Percentiles rank a stretch among this genome's conserved stretches.
Conservation (phyloP, 64 coral and sea anemone genomes). For the Catalaphyllia jardinei region DNA sequence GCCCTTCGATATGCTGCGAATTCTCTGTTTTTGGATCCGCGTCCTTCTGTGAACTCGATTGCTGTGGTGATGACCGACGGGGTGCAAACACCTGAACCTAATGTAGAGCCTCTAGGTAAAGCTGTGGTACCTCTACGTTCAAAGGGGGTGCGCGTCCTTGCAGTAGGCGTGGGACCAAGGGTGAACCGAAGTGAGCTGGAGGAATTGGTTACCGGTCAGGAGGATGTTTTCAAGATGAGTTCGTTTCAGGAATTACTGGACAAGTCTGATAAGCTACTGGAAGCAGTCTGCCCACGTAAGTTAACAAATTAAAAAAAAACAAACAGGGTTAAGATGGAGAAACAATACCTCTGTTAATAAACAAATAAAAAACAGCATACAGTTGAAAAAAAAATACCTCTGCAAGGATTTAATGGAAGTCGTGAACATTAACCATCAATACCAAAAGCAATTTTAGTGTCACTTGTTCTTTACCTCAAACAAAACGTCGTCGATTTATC, state of each 20-base stretch:
- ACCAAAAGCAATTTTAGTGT: not conserved
- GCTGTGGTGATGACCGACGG: conserved; percentile 79
- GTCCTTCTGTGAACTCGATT: conserved; percentile 40
- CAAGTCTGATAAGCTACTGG: conserved; percentile 61
- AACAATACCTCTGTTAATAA: not conserved
- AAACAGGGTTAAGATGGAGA: not conserved
- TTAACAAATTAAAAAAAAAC: not conserved
- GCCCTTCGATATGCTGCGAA: conserved; percentile 74
- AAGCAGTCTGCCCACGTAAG: conserved; percentile 63
- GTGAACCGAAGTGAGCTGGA: conserved; percentile 51
- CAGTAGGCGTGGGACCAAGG: conserved; percentile 66
- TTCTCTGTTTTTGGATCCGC: conserved; percentile 52
- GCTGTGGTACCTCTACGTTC: conserved; percentile 67
- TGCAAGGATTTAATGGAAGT: not conserved
- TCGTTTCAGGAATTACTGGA: conserved; percentile 68
- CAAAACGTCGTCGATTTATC: too few species aligned
- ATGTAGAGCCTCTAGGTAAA: conserved; percentile 38
- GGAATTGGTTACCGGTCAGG: conserved; percentile 37
- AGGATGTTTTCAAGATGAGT: conserved; percentile 60
- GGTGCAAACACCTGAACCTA: conserved; percentile 51
- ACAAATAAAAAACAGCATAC: not conserved
- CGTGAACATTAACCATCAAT: not conserved
- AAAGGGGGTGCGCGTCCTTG: conserved; percentile 75
- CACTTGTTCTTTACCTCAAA: too few species aligned
- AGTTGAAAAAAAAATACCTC: not conserved